A percentile compares a stretch with the other conserved stretches of the same genome.
Conservation (phyloP, 2,797 vertebrate genomes). For the Sebastiscus tertius region DNA sequence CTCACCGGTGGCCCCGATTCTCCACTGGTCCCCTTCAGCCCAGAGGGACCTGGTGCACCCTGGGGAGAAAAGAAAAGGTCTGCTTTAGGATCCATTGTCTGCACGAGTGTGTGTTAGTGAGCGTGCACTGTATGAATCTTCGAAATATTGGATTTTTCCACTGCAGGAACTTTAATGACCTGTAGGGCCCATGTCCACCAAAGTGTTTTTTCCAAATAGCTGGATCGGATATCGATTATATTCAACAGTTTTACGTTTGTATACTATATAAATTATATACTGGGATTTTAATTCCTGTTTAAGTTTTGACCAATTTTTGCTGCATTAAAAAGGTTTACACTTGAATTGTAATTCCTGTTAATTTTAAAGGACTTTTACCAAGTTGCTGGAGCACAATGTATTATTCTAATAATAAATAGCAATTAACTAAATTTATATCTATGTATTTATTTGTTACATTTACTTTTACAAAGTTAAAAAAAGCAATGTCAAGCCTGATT, state of each 20-base stretch:
- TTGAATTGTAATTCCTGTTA: not conserved
- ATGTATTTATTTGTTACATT: too few species aligned
- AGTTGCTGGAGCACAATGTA: not conserved
- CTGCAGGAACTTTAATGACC: not conserved
- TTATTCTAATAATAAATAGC: not conserved
- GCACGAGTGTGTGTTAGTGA: not conserved
- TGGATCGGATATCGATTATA: not conserved
- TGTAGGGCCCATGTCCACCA: not conserved
- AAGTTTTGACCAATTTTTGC: too few species aligned
- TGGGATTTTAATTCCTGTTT: too few species aligned
- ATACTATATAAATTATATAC: too few species aligned
- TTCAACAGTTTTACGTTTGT: not conserved
- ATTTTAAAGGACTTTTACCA: too few species aligned
- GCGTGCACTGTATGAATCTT: not conserved
- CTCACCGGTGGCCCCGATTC: slow-evolving; percentile 89
- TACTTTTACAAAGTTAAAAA: too few species aligned
- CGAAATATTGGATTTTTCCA: not conserved
- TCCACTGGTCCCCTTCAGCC: slow-evolving; percentile 90
- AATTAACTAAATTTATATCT: not conserved
- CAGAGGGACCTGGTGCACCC: slow-evolving; percentile 87
- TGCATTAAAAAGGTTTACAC: too few species aligned
- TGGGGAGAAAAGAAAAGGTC: slow-evolving; percentile 48
- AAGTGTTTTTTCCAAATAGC: not conserved
- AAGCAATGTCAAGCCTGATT: too few species aligned
- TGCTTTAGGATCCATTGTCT: not conserved